phyloP scores from a whole-genome alignment of 92 coral and sea anemone species.

The Paramuricea clavata region DNA sequence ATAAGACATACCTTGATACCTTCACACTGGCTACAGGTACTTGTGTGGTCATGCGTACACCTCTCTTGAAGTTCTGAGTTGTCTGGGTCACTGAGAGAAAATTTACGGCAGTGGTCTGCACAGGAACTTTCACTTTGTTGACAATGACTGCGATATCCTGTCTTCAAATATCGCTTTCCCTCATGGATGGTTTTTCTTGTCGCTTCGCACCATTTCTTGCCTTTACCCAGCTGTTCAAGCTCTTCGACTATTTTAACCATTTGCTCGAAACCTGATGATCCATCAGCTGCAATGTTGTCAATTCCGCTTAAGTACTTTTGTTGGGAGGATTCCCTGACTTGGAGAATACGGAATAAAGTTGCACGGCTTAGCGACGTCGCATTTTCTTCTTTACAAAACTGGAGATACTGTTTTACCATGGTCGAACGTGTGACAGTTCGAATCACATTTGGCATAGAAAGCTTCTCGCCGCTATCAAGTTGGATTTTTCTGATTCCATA shows the following conservation, averaged over 20 bases:
- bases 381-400: constrained; percentile 66
- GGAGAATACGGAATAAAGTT: background rate
- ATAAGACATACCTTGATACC: no score
- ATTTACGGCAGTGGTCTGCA: constrained; percentile 68
- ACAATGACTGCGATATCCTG: constrained; percentile 52
- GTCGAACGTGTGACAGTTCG: constrained; percentile 77
- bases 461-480: constrained; percentile 64
- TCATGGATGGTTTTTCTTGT: constrained; percentile 18
- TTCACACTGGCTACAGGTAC: no score
- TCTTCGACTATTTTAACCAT: constrained; percentile 60
- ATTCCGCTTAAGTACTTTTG: constrained; percentile 63
- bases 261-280: constrained; percentile 66
- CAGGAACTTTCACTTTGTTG: constrained; percentile 67
- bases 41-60: no score
- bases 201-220: constrained; percentile 47
- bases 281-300: constrained; percentile 76
- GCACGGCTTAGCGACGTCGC: background rate
- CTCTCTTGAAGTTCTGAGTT: constrained; percentile 32
- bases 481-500: constrained; percentile 40
- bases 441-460: constrained; percentile 73
- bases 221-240: constrained; percentile 65
- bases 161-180: constrained; percentile 61
- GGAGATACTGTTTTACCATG: constrained; percentile 70
- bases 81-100: constrained; percentile 65
- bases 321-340: constrained; percentile 67